phyloP scores from a whole-genome alignment of 2,888 invertebrate species.

The Limnephilus lunatus region DNA sequence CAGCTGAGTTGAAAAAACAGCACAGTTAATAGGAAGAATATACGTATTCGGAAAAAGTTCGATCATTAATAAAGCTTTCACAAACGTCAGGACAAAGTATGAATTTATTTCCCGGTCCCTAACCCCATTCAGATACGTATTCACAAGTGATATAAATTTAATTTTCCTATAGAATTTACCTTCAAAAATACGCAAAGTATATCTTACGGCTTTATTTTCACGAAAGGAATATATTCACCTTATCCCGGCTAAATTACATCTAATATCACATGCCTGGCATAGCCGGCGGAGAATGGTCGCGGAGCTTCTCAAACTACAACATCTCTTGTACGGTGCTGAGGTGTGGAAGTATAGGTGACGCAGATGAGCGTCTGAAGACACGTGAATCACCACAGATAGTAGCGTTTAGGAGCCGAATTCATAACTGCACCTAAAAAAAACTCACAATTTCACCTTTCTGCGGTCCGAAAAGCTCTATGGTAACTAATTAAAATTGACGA shows the following conservation, averaged over 20 bases:
- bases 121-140: conserved; percentile 4
- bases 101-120: background rate
- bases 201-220: conserved; percentile 50
- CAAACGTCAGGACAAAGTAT: conserved; percentile 19
- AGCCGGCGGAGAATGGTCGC: conserved; percentile 23
- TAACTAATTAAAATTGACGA: background rate
- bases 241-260: conserved; percentile 61
- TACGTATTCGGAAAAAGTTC: background rate
- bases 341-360: background rate
- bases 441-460: too few species aligned
- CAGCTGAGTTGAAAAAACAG: background rate
- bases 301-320: background rate
- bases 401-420: background rate
- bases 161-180: conserved; percentile 51
- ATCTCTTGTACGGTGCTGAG: background rate
- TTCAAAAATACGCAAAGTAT: conserved; percentile 52
- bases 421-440: too few species aligned
- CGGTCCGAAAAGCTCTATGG: background rate
- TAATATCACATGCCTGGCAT: conserved; percentile 60
- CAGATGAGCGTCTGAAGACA: background rate
- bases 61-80: conserved; percentile 28
- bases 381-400: background rate
- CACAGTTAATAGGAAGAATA: background rate
- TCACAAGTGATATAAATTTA: conserved; percentile 50
- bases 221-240: conserved; percentile 56